A percentile compares a stretch with the other conserved stretches of the same genome.
These are phyloP conservation scores for Gymnocheta viridis DNA, from an alignment of 2,888 invertebrate species.

Conservation along the genomic window DNA sequence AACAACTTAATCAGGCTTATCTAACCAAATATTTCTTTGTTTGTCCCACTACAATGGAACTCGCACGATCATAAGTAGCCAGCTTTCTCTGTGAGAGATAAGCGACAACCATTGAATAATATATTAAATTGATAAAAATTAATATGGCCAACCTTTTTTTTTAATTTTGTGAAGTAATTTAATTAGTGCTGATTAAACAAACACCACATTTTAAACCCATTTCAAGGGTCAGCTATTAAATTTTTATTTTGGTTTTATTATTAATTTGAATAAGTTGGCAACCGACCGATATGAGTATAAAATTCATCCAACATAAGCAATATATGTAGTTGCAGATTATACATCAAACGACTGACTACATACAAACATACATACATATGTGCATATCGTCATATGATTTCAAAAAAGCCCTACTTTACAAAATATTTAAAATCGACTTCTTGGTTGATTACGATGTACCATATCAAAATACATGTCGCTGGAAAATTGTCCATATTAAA, in stretches of 20 bases:
- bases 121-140: background rate
- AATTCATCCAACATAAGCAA: background rate
- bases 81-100: background rate
- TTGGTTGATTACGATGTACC: too few species aligned
- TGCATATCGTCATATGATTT: too few species aligned
- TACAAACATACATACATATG: too few species aligned
- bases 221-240: background rate
- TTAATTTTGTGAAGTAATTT: background rate
- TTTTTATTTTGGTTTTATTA: background rate
- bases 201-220: background rate
- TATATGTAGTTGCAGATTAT: too few species aligned
- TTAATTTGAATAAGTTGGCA: background rate
- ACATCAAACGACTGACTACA: too few species aligned
- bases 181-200: conserved; percentile 5
- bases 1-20: too few species aligned
- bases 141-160: background rate
- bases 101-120: background rate
- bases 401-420: too few species aligned
- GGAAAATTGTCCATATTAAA: too few species aligned
- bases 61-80: background rate
- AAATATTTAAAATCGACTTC: too few species aligned
- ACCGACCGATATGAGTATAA: background rate
- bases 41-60: background rate
- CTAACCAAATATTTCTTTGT: too few species aligned
- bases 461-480: too few species aligned